A percentile compares a stretch with the other conserved stretches of the same genome.
These are phyloP conservation scores for Plebejus melissa DNA, from an alignment of 2,888 invertebrate species.

Conservation along the genomic window DNA sequence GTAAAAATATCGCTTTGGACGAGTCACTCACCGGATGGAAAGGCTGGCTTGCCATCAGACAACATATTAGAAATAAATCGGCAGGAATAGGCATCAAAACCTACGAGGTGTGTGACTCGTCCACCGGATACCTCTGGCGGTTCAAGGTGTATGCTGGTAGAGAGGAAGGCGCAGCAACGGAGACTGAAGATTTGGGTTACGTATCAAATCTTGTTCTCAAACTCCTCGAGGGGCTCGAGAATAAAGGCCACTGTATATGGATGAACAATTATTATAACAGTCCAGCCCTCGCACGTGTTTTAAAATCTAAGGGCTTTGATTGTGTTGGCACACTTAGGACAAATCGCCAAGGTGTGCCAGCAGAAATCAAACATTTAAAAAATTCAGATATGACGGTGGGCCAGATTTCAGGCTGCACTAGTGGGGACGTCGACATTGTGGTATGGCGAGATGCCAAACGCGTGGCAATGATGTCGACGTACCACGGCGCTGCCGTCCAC, in stretches of 20 bases:
- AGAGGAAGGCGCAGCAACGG: neutral
- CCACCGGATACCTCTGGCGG: neutral
- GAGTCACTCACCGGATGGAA: no score
- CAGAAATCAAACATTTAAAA: conserved; percentile 3
- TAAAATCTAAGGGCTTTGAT: conserved; percentile 8
- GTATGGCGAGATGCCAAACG: no score
- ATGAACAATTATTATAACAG: conserved; percentile 21
- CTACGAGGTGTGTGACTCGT: neutral
- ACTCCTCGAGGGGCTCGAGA: neutral
- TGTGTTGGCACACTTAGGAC: conserved; percentile 4
- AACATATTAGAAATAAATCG: no score
- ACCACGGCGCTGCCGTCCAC: no score
- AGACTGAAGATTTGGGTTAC: neutral
- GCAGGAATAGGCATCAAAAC: no score
- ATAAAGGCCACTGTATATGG: neutral
- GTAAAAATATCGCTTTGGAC: neutral
- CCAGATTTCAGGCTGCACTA: neutral
- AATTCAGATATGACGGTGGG: conserved; percentile 8
- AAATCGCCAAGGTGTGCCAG: conserved; percentile 18
- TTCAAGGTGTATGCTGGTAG: conserved; percentile 20
- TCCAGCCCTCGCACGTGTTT: conserved; percentile 15
- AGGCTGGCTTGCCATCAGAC: no score
- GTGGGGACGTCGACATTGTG: conserved; percentile 16
- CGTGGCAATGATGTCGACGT: no score
- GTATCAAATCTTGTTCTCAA: neutral